Evolutionary conservation across 2,797 vertebrate species (phyloP), one percentile per base, ranked within the genome.

Genomic region (Vireo griseus): DNA sequence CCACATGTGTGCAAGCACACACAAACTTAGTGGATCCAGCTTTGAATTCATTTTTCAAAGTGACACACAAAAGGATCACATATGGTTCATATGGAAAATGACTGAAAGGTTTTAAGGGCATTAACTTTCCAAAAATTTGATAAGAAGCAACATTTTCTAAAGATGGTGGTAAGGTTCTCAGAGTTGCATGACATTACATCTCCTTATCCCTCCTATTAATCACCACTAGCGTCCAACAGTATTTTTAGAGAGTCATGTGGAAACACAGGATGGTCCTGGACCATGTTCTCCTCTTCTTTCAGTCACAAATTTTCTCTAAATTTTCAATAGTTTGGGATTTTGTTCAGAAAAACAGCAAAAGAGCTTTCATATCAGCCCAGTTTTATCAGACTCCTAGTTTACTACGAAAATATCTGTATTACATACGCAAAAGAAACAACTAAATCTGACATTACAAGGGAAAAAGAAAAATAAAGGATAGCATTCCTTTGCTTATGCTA

Each of bases 401-500:
- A 88, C 63, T 88, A 83, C 77, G 91, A 90, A 55, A 86, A 29
- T 39, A 77, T 44, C 19, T 62, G 24, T 44, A 65, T 68, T 51
- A 77, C 40, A 79, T 50, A 80, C 25, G 33, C 62, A 72, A 96
- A 71, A 92, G n/a, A 80, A 92, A 71, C 18, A 83, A 85, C 21
- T 48, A 92, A 85, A 68, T 69, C 42, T 82, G 65, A 83, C 42
- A 45, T 68, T 82, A 65, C 47, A 67, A 81, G 4, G 8, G 5
- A 10, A 40, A 19, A n/a, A 26, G 88, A 87, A 66, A 73, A 78
- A 94, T 66, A 5, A 16, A 75, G 50, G 50, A 69, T 28, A 80
- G 14, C 63, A 58, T 84, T 62, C 28, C 86, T 97, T 85, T 96
- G 86, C 85, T 86, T 96, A 39, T 37, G n/a, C 78, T 91, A 82